Evolutionary conservation across 2,888 invertebrate genomes (phyloP).

Genomic region (Yponomeuta malinellus): DNA sequence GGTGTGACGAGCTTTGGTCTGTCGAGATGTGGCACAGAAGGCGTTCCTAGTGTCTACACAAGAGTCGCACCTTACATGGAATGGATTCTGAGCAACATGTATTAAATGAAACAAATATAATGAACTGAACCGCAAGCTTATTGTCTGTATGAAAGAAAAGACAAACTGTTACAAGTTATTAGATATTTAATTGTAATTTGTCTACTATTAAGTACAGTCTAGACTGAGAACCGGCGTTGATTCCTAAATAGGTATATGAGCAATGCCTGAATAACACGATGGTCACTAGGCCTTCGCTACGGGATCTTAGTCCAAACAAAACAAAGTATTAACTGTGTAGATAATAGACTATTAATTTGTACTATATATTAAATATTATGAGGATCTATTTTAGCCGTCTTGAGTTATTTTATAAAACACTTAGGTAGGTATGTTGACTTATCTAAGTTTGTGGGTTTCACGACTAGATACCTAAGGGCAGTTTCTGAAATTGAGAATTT

Average conservation of each 20-base stretch:
- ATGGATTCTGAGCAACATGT: conserved; percentile 65
- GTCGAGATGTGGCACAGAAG: conserved; percentile 38
- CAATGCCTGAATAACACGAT: too few relatives aligned
- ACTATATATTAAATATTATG: conserved; percentile 4
- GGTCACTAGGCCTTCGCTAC: too few relatives aligned
- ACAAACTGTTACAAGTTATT: background rate
- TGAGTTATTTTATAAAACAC: background rate
- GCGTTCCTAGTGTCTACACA: conserved; percentile 78
- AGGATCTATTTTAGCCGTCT: background rate
- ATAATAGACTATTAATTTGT: conserved; percentile 7
- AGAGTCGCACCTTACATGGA: conserved; percentile 70
- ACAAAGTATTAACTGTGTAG: conserved; percentile 9
- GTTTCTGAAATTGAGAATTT: too few relatives aligned
- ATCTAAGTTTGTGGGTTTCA: too few relatives aligned
- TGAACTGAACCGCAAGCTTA: too few relatives aligned
- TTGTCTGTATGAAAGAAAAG: conserved; percentile 1
- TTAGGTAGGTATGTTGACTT: too few relatives aligned
- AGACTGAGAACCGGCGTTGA: background rate
- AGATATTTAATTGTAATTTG: conserved; percentile 9
- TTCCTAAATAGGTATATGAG: too few relatives aligned
- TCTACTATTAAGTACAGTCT: background rate
- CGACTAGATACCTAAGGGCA: too few relatives aligned
- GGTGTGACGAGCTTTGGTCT: conserved; percentile 57
- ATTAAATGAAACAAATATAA: background rate
- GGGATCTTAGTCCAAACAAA: background rate